These are phyloP conservation scores for Troides helena DNA, from an alignment of 2,888 invertebrate genomes.

Conservation along the genomic window DNA sequence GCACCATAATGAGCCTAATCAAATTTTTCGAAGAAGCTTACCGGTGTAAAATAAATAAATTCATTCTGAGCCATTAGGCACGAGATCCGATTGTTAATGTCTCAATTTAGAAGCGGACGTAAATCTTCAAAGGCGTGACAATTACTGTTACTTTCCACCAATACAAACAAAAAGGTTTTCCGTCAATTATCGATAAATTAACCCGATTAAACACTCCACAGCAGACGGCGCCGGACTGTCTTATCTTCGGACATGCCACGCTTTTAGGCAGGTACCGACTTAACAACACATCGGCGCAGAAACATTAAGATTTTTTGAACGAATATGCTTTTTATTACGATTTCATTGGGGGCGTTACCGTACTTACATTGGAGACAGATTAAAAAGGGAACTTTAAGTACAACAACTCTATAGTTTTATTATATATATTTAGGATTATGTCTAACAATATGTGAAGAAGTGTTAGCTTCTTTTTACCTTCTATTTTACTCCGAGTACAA, in stretches of 20 bases:
- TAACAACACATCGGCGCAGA: conserved; percentile 57
- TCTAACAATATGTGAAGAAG: no score
- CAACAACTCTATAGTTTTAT: no score
- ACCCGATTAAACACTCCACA: conserved; percentile 76
- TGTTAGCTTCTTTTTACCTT: no score
- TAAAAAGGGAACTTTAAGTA: conserved; percentile 4
- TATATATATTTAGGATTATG: no score
- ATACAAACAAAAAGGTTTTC: conserved; percentile 80
- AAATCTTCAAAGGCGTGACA: conserved; percentile 81
- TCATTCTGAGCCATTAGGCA: conserved; percentile 80
- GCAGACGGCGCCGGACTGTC: conserved; percentile 74
- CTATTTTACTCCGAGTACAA: no score
- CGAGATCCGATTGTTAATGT: conserved; percentile 79
- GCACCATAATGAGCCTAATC: conserved; percentile 47
- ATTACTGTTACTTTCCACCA: conserved; percentile 80
- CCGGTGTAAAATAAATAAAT: conserved; percentile 75
- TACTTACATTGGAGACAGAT: conserved; percentile 18
- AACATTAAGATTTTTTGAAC: conserved; percentile 66
- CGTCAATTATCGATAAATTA: conserved; percentile 81
- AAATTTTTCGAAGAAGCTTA: conserved; percentile 66
- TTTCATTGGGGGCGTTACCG: conserved; percentile 41
- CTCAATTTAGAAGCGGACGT: conserved; percentile 80
- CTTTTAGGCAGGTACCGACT: conserved; percentile 75
- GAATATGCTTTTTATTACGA: conserved; percentile 74
- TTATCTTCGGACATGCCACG: conserved; percentile 77